A percentile compares a stretch with the other conserved stretches of the same genome.
Evolutionary conservation across 2,113 vertebrate genomes (phyloP).

Genomic region (Nerophis lumbriciformis): DNA sequence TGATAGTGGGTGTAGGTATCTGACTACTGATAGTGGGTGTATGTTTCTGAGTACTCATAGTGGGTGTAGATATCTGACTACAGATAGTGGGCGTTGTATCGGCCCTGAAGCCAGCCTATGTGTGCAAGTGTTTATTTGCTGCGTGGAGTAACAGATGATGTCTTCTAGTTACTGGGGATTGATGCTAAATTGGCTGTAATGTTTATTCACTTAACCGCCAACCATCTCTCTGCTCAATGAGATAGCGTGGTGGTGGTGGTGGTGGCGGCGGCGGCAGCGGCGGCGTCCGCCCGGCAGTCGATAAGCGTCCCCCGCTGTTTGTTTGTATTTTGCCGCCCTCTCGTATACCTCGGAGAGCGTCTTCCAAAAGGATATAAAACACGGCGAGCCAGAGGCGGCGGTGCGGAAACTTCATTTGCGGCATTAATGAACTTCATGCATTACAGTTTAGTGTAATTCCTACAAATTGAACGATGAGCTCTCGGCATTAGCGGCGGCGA

Average conservation of each 20-base stretch:
- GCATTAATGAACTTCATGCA: conserved; percentile 79
- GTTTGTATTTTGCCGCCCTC: conserved; percentile 56
- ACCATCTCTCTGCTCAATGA: conserved; percentile 58
- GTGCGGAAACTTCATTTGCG: conserved; percentile 62
- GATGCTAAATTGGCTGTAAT: conserved; percentile 47
- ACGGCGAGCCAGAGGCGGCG: conserved; percentile 62
- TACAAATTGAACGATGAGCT: conserved; percentile 87
- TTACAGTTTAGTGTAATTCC: conserved; percentile 77
- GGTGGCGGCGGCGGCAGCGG: too few relatives aligned
- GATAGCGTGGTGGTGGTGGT: conserved; percentile 29
- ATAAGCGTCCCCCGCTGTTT: conserved; percentile 64
- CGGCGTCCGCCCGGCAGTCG: conserved; percentile 48
- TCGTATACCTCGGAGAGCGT: conserved; percentile 58
- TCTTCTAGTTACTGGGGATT: conserved; percentile 49
- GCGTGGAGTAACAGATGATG: background rate
- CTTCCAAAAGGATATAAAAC: conserved; percentile 66
- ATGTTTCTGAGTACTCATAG: too few relatives aligned
- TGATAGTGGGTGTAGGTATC: too few relatives aligned
- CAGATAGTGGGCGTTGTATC: too few relatives aligned
- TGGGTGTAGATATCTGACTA: too few relatives aligned
- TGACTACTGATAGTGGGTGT: too few relatives aligned
- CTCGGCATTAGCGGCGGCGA: conserved; percentile 86
- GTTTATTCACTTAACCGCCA: conserved; percentile 35
- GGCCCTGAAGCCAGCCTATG: too few relatives aligned
- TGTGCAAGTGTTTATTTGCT: background rate